Evolutionary conservation across 2,797 vertebrate genomes (phyloP).

Genomic region (Protosalanx chinensis): DNA sequence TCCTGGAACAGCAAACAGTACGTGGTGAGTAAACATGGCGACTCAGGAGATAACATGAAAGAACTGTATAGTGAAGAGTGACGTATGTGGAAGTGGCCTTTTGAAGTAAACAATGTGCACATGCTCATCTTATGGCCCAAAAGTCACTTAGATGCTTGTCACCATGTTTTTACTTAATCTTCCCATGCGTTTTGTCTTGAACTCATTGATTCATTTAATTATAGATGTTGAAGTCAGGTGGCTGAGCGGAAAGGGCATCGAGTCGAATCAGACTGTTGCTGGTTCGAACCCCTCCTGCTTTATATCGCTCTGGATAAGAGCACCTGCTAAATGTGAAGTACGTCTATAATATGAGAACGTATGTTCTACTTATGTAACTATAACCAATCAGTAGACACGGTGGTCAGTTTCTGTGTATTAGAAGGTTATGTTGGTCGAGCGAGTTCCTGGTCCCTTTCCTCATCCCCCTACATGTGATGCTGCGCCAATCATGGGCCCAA

Average conservation of each 20-base stretch:
- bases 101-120: neutral
- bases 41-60: conserved; percentile 3
- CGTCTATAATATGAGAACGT: too few relatives aligned
- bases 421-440: too few relatives aligned
- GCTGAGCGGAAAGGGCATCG: too few relatives aligned
- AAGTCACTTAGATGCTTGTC: neutral
- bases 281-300: too few relatives aligned
- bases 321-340: too few relatives aligned
- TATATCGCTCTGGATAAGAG: too few relatives aligned
- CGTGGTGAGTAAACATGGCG: neutral
- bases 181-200: neutral
- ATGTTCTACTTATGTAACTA: neutral
- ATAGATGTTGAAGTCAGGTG: too few relatives aligned
- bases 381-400: neutral
- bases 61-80: neutral
- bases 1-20: conserved; percentile 10
- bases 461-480: too few relatives aligned
- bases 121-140: neutral
- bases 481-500: too few relatives aligned
- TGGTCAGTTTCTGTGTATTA: too few relatives aligned
- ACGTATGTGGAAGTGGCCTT: neutral
- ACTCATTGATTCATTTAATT: neutral
- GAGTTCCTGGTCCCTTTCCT: too few relatives aligned
- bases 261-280: too few relatives aligned
- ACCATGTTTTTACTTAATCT: neutral